Evolutionary conservation across 53 echinoderm and acorn worm genomes (phyloP).

Genomic region (Henricia sp.): DNA sequence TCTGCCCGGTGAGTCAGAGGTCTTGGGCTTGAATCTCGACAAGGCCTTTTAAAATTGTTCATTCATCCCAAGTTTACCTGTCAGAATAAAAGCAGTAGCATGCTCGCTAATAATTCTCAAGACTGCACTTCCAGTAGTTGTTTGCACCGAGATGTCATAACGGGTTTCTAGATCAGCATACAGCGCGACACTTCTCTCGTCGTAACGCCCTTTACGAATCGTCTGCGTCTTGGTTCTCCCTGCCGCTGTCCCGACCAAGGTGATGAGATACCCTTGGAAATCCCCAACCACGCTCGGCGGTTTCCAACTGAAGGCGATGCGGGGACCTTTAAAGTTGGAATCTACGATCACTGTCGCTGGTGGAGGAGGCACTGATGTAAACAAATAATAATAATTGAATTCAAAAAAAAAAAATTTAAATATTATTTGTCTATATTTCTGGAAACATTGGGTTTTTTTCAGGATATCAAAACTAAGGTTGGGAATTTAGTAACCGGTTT

Average conservation of each 20-base stretch:
- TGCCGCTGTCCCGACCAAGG: not conserved
- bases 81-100: not conserved
- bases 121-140: conserved; percentile 33
- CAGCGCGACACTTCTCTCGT: not conserved
- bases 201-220: conserved; percentile 33
- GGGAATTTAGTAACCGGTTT: too few species aligned
- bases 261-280: conserved; percentile 15
- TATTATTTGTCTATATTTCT: too few species aligned
- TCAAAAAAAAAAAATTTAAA: not conserved
- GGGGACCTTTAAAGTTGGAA: not conserved
- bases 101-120: not conserved
- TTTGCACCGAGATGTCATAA: not conserved
- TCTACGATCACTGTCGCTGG: not conserved
- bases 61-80: too few species aligned
- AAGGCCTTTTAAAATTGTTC: too few species aligned
- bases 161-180: not conserved
- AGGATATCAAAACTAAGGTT: too few species aligned
- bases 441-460: too few species aligned
- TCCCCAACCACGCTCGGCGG: conserved; percentile 1
- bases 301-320: conserved; percentile 12
- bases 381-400: too few species aligned
- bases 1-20: too few species aligned
- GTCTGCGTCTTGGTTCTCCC: not conserved
- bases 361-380: conserved; percentile 12
- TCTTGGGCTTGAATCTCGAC: too few species aligned